A percentile compares a stretch with the other conserved stretches of the same genome.
Conservation (phyloP, 2,888 invertebrate species). For the Acleris laterana region DNA sequence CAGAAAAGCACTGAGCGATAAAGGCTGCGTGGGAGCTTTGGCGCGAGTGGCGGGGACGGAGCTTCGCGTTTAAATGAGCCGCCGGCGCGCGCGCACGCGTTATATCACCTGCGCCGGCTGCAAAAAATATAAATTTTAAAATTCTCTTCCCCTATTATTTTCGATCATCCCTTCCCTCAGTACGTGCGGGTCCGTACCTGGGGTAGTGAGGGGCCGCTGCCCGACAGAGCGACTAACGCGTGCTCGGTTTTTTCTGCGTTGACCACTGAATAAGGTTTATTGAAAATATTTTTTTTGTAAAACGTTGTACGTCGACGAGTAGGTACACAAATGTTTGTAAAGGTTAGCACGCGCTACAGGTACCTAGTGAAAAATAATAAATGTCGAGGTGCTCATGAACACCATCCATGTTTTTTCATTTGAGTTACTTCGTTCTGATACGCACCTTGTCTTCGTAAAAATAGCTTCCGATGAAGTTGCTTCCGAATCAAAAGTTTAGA, state of each 20-base stretch:
- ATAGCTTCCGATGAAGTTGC: no score
- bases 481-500: no score
- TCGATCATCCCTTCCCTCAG: conserved; percentile 83
- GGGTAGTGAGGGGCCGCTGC: conserved; percentile 61
- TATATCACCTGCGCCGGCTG: conserved; percentile 85
- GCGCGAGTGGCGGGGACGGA: conserved; percentile 69
- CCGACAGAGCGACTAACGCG: conserved; percentile 67
- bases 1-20: conserved; percentile 63
- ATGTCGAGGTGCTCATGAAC: no score
- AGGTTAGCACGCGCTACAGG: not conserved
- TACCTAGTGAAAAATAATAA: not conserved
- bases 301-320: conserved; percentile 1
- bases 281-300: conserved; percentile 24
- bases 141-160: conserved; percentile 85
- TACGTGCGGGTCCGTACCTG: conserved; percentile 82
- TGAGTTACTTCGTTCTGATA: no score
- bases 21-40: conserved; percentile 65
- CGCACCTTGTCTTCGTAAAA: no score
- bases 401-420: no score
- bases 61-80: conserved; percentile 80
- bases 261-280: conserved; percentile 65
- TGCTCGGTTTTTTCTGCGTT: conserved; percentile 72
- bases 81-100: conserved; percentile 81
- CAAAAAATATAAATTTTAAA: conserved; percentile 84
- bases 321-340: not conserved